Evolutionary conservation across 2,797 vertebrate species (phyloP).

Genomic region (Urocyon cinereoargenteus): DNA sequence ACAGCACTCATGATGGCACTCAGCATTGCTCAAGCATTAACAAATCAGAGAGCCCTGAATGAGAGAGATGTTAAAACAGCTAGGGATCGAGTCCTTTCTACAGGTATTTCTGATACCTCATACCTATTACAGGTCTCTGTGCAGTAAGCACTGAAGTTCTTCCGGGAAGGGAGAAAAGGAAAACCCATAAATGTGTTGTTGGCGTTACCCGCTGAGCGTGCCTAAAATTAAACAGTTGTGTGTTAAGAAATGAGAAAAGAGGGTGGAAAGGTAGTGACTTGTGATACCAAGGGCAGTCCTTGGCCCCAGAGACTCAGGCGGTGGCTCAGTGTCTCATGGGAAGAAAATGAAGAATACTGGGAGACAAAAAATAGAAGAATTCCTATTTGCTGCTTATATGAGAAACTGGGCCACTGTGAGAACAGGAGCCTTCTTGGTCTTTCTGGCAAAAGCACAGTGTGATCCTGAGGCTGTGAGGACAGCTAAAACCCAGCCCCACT

Average conservation of each 20-base stretch:
- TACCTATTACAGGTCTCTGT: neutral
- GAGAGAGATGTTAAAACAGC: neutral
- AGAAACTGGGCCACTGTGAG: neutral
- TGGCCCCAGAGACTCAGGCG: neutral
- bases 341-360: neutral
- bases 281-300: neutral
- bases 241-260: neutral
- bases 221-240: neutral
- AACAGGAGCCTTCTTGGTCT: neutral
- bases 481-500: neutral
- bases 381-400: neutral
- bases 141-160: neutral
- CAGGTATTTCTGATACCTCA: neutral
- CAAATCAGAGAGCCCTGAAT: neutral
- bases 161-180: neutral
- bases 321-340: neutral
- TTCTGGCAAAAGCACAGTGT: neutral
- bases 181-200: neutral
- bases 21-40: neutral
- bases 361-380: neutral
- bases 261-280: neutral
- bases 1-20: fast-evolving
- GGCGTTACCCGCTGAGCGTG: neutral
- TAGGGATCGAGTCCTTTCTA: neutral
- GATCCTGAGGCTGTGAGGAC: neutral